These are phyloP conservation scores for Melopsittacus undulatus DNA, from an alignment of 2,797 vertebrate genomes.

Conservation along the genomic window DNA sequence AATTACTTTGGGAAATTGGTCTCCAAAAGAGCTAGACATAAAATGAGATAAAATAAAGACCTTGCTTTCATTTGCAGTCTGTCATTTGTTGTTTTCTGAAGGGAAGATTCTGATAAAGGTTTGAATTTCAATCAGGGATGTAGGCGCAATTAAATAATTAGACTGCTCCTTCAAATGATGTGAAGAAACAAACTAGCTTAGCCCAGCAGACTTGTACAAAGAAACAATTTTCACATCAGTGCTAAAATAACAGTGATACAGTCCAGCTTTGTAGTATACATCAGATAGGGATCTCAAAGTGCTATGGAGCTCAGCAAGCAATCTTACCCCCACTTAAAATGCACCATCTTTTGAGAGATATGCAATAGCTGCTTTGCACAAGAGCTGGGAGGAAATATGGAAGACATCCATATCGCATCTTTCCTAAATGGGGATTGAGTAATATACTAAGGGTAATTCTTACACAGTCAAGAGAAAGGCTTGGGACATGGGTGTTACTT, in stretches of 20 bases:
- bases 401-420: background rate
- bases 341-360: background rate
- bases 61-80: constrained; percentile 3
- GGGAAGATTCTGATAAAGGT: constrained; percentile 22
- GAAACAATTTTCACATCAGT: background rate
- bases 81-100: constrained; percentile 7
- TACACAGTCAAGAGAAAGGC: background rate
- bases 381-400: background rate
- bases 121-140: constrained; percentile 6
- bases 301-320: background rate
- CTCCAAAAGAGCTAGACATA: background rate
- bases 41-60: background rate
- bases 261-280: background rate
- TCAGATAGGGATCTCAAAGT: background rate
- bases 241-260: background rate
- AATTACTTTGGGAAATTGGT: background rate
- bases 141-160: constrained; percentile 15
- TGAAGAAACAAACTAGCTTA: background rate
- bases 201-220: background rate
- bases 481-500: background rate
- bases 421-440: background rate
- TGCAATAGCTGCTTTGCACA: background rate
- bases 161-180: background rate
- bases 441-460: background rate
- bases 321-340: background rate